Conservation (phyloP, 2,888 invertebrate species). For the Platycheirus albimanus region DNA sequence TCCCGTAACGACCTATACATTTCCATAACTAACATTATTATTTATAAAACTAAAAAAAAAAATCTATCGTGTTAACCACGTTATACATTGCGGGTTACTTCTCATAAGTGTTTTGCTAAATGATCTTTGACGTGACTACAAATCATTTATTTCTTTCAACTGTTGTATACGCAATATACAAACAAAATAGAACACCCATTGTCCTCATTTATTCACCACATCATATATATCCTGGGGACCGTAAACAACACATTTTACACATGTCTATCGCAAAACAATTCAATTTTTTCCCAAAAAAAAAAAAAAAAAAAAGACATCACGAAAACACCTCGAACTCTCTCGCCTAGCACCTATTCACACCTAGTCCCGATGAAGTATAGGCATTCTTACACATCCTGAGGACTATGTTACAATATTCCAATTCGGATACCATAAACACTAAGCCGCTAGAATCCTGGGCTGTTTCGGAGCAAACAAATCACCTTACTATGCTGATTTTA, state of each 20-base stretch:
- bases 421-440: constrained; percentile 47
- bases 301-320: constrained; percentile 69
- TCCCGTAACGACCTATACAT: background rate
- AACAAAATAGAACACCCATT: constrained; percentile 40
- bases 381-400: constrained; percentile 33
- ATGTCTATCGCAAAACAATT: constrained; percentile 66
- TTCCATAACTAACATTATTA: background rate
- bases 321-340: constrained; percentile 54
- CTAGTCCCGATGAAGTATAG: constrained; percentile 20
- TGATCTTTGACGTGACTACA: constrained; percentile 73
- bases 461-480: constrained; percentile 62
- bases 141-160: constrained; percentile 65
- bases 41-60: background rate
- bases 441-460: constrained; percentile 28
- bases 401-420: constrained; percentile 48
- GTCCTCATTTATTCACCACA: constrained; percentile 49
- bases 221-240: constrained; percentile 28
- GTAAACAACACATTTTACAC: constrained; percentile 60
- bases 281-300: constrained; percentile 47
- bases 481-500: constrained; percentile 71
- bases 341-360: constrained; percentile 62
- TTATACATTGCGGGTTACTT: constrained; percentile 63
- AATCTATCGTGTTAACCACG: constrained; percentile 25
- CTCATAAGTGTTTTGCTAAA: constrained; percentile 72
- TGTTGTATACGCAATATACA: constrained; percentile 40